Conservation (phyloP, 2,888 invertebrate species). For the Alcis repandata region DNA sequence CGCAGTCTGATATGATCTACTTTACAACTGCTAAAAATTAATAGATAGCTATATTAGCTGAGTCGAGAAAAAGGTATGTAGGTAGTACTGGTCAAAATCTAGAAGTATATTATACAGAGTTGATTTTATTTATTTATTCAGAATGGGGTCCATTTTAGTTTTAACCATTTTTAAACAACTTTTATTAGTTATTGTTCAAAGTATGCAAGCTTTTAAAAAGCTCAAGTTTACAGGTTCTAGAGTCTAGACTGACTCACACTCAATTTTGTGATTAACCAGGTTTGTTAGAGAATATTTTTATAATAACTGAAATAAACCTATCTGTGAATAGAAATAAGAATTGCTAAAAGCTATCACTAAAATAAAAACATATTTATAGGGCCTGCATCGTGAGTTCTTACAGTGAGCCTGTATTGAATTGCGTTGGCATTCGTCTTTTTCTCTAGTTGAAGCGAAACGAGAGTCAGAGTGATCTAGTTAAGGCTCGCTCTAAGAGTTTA, state of each 20-base stretch:
- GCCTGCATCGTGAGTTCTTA: too few relatives aligned
- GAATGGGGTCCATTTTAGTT: too few relatives aligned
- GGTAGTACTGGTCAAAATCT: conserved; percentile 44
- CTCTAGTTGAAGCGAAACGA: too few relatives aligned
- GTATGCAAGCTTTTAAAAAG: not conserved
- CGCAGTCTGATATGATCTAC: conserved; percentile 81
- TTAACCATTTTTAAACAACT: conserved; percentile 6
- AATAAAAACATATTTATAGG: too few relatives aligned
- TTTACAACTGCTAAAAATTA: conserved; percentile 63
- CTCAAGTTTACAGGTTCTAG: not conserved
- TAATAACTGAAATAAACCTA: too few relatives aligned
- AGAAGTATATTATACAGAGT: conserved; percentile 8
- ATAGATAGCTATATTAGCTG: conserved; percentile 54
- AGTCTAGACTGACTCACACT: not conserved
- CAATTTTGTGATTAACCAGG: not conserved
- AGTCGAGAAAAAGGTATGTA: conserved; percentile 46
- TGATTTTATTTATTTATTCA: conserved; percentile 5
- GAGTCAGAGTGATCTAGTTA: too few relatives aligned
- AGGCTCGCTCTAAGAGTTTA: too few relatives aligned
- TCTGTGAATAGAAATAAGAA: too few relatives aligned
- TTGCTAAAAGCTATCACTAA: too few relatives aligned
- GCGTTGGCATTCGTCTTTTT: too few relatives aligned
- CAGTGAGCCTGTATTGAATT: too few relatives aligned
- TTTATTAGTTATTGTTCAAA: not conserved
- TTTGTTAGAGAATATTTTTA: not conserved